Evolutionary conservation across 2,888 invertebrate genomes (phyloP).

Genomic region (Palloptera scutellata): DNA sequence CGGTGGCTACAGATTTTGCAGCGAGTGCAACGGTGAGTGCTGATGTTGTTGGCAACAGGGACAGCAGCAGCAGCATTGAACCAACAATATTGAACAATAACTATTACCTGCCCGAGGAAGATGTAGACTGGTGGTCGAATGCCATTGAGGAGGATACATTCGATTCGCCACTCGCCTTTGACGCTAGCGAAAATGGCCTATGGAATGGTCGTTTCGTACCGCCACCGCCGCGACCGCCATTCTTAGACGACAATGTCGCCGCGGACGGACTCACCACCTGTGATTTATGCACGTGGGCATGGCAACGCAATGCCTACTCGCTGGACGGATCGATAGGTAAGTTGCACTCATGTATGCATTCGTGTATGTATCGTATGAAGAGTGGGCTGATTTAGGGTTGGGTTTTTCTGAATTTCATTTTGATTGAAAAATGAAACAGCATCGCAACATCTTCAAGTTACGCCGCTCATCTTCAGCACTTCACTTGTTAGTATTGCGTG

Average conservation of each 20-base stretch:
- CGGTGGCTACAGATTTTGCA: conserved; percentile 38
- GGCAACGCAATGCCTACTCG: conserved; percentile 69
- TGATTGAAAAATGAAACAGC: no score
- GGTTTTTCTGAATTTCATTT: conserved; percentile 9
- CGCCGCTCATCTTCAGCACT: conserved; percentile 2
- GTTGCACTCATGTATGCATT: conserved; percentile 45
- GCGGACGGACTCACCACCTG: conserved; percentile 77
- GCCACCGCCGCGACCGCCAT: conserved; percentile 74
- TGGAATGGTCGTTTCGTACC: conserved; percentile 70
- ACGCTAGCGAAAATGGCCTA: conserved; percentile 63
- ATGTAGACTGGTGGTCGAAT: conserved; percentile 64
- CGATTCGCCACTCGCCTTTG: conserved; percentile 64
- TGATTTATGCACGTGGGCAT: conserved; percentile 78
- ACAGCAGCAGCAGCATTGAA: conserved; percentile 37
- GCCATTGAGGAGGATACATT: conserved; percentile 65
- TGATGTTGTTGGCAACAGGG: conserved; percentile 26
- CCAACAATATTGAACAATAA: conserved; percentile 36
- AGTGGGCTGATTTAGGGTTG: conserved; percentile 28
- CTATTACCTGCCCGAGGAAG: conserved; percentile 51
- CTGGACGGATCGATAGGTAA: conserved; percentile 71
- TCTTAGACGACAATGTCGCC: conserved; percentile 71
- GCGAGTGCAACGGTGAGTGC: conserved; percentile 38
- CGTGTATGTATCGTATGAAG: background rate
- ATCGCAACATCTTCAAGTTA: no score
- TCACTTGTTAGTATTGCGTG: background rate